These are phyloP conservation scores for Otolemur crassicaudatus DNA, from an alignment of 2,797 vertebrate species.

Conservation along the genomic window DNA sequence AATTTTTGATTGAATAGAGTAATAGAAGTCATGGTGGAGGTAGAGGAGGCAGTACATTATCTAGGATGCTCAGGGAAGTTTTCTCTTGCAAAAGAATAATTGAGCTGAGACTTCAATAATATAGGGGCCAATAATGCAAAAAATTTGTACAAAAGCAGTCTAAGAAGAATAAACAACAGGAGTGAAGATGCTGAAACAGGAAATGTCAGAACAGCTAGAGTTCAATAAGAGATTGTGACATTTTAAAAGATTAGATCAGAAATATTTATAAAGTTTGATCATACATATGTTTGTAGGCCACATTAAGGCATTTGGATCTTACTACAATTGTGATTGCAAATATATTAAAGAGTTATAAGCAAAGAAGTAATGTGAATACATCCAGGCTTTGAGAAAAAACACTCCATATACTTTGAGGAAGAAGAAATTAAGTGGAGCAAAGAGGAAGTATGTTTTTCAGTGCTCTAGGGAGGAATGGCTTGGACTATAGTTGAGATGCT, in stretches of 20 bases:
- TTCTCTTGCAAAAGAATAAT: neutral
- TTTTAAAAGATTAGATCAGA: neutral
- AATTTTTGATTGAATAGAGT: neutral
- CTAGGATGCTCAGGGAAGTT: neutral
- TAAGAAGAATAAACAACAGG: neutral
- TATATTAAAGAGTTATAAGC: neutral
- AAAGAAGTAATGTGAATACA: neutral
- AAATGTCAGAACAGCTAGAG: neutral
- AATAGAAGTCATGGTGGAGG: neutral
- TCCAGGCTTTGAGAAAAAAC: neutral
- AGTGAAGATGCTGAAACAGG: neutral
- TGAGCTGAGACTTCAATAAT: neutral
- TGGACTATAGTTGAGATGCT: neutral
- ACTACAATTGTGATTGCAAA: constrained; percentile 8
- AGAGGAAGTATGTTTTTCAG: neutral
- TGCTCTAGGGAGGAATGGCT: neutral
- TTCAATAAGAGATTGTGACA: neutral
- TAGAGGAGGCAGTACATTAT: neutral
- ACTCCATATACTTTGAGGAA: neutral
- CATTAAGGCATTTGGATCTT: neutral
- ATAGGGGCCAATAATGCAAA: neutral
- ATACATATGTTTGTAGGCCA: neutral
- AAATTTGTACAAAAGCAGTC: neutral
- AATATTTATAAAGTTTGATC: neutral
- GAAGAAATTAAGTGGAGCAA: neutral